phyloP scores from a whole-genome alignment of 2,113 vertebrate species.

The Crotophaga sulcirostris region DNA sequence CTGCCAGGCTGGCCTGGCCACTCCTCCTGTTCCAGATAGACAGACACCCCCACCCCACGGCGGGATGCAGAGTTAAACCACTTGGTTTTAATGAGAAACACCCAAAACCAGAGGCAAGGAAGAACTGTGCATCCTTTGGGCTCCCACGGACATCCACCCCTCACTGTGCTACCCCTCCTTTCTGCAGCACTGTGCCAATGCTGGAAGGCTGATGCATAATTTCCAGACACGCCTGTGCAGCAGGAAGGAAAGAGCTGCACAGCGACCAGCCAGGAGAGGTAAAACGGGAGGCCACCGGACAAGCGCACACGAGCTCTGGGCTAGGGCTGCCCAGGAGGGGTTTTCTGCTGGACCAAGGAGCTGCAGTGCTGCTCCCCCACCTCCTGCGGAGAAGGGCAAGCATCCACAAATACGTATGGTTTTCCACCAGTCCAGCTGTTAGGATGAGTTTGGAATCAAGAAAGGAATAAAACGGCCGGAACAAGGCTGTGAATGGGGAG shows the following conservation, averaged over 20 bases:
- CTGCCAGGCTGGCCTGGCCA: neutral
- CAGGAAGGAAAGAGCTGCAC: neutral
- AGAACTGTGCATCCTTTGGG: neutral
- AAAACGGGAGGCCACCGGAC: neutral
- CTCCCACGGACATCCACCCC: neutral
- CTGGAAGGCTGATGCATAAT: neutral
- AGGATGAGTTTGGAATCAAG: neutral
- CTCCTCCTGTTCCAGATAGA: neutral
- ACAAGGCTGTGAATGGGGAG: accelerated
- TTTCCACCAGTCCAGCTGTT: neutral
- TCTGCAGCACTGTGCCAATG: neutral
- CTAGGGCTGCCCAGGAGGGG: neutral
- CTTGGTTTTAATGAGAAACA: accelerated
- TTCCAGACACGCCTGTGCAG: neutral
- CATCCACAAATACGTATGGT: accelerated
- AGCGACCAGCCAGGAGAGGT: neutral
- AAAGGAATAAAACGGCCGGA: accelerated
- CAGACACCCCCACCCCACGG: neutral
- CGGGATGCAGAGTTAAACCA: neutral
- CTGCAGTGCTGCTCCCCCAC: too few relatives aligned
- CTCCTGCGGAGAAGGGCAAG: accelerated
- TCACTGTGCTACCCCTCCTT: neutral
- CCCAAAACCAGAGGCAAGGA: neutral
- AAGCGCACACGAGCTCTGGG: accelerated
- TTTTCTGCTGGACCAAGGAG: too few relatives aligned